Conservation (phyloP, 30 jellyfish, hydroid and myxozoan genomes). For the Aurelia aurita complex sp. Pacific region DNA sequence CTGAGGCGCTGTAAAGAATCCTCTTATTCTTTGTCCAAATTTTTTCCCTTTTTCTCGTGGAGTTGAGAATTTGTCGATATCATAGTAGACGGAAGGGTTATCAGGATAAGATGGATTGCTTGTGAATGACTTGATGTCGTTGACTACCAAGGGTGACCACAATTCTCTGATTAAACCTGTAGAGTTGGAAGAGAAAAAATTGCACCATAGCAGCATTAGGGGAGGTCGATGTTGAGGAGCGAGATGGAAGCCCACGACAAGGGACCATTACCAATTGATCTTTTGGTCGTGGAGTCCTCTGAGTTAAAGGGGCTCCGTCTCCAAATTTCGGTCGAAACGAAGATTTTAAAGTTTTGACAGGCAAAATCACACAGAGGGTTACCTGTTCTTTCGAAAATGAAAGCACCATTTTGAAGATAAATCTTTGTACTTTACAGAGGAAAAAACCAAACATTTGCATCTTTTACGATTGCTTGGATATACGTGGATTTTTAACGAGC, state of each 20-base stretch:
- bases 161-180: constrained; percentile 83
- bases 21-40: constrained; percentile 87
- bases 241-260: not conserved
- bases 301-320: too few species aligned
- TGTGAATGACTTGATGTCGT: constrained; percentile 61
- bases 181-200: not conserved
- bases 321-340: too few species aligned
- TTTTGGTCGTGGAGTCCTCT: too few species aligned
- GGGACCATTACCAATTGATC: not conserved
- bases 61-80: constrained; percentile 83
- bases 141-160: constrained; percentile 78
- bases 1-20: constrained; percentile 91
- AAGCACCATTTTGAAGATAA: too few species aligned
- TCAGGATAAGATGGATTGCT: constrained; percentile 71
- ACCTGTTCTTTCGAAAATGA: too few species aligned
- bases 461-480: too few species aligned
- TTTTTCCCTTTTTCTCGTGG: constrained; percentile 83
- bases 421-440: too few species aligned
- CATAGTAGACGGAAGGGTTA: constrained; percentile 54
- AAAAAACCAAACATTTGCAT: too few species aligned
- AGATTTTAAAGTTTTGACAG: too few species aligned
- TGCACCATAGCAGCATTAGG: too few species aligned
- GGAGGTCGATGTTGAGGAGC: not conserved
- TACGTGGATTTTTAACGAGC: too few species aligned
- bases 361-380: too few species aligned